Percentiles rank a stretch among this genome's conserved stretches.
Evolutionary conservation across 1,140 invertebrate species (phyloP).

Genomic region (Heliconius hermathena): DNA sequence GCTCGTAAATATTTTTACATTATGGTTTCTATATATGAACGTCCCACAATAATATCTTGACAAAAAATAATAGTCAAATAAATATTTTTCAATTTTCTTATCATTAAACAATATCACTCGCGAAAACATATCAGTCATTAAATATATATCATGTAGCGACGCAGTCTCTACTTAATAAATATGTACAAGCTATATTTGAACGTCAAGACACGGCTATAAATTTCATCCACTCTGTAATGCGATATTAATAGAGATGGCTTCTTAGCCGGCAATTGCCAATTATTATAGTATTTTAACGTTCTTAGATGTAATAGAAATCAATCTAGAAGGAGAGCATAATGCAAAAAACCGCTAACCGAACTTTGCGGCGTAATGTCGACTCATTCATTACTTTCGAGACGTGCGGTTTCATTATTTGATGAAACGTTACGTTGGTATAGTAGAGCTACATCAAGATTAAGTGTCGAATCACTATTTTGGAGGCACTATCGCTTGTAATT

Average conservation of each 20-base stretch:
- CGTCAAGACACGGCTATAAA: constrained; percentile 32
- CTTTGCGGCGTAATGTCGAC: constrained; percentile 59
- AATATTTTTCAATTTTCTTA: constrained; percentile 30
- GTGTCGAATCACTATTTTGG: constrained; percentile 39
- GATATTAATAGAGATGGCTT: constrained; percentile 42
- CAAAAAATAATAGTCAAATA: constrained; percentile 14
- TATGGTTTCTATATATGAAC: constrained; percentile 29
- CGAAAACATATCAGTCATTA: constrained; percentile 28
- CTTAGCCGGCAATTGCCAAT: constrained; percentile 53
- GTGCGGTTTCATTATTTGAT: constrained; percentile 70
- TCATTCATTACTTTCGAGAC: constrained; percentile 65
- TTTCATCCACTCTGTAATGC: constrained; percentile 40
- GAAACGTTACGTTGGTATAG: constrained; percentile 58
- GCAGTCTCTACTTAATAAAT: constrained; percentile 35
- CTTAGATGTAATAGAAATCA: constrained; percentile 71
- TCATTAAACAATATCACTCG: constrained; percentile 29
- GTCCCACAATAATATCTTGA: neutral
- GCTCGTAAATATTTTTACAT: constrained; percentile 33
- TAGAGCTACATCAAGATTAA: constrained; percentile 54
- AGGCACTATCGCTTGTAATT: constrained; percentile 42
- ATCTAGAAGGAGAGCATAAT: constrained; percentile 63
- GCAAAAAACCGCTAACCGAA: constrained; percentile 75
- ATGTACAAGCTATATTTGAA: constrained; percentile 23
- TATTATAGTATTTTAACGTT: constrained; percentile 64
- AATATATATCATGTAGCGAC: constrained; percentile 32